Conservation (phyloP, 2,113 vertebrate species). For the Otus sunia region DNA sequence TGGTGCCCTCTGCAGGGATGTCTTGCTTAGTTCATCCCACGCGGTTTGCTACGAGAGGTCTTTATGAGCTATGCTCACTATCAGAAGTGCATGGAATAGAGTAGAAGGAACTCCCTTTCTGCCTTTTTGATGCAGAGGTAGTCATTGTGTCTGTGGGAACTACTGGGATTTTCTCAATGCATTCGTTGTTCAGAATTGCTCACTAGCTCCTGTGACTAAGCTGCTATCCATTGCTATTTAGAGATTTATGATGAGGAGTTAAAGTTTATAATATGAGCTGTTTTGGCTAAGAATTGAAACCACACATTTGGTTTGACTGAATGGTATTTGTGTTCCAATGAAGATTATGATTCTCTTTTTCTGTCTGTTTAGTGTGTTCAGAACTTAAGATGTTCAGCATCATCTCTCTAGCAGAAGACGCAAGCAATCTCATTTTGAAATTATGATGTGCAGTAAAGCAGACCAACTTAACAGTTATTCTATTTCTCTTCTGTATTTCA, state of each 20-base stretch:
- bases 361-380: neutral
- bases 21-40: neutral
- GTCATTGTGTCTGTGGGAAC: neutral
- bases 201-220: neutral
- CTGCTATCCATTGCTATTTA: accelerated
- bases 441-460: neutral
- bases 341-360: neutral
- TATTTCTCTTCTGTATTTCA: neutral
- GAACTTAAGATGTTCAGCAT: neutral
- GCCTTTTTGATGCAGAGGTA: neutral
- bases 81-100: neutral
- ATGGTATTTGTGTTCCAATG: neutral
- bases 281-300: neutral
- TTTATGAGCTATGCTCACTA: neutral
- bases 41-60: accelerated
- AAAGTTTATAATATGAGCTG: neutral
- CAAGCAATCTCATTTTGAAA: neutral
- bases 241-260: neutral
- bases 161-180: neutral
- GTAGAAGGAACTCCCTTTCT: neutral
- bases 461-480: neutral
- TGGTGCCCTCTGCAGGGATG: conserved; percentile 38
- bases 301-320: neutral
- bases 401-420: neutral
- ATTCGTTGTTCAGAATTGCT: neutral